These are phyloP conservation scores for Anableps anableps DNA, from an alignment of 2,797 vertebrate species.

Conservation along the genomic window DNA sequence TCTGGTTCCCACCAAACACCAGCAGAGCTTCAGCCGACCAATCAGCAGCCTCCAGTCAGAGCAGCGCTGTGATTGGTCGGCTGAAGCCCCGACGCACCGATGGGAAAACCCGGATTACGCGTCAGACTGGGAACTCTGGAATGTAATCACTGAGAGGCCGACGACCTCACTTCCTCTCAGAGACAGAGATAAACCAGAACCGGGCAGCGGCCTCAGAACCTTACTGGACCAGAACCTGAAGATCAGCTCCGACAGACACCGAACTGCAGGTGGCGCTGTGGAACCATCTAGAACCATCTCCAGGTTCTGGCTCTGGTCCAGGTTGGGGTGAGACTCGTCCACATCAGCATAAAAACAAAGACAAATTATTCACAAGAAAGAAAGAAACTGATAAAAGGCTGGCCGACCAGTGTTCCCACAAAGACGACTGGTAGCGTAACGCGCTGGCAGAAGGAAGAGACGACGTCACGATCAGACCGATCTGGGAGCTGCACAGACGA, in stretches of 20 bases:
- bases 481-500: no score
- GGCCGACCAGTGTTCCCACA: no score
- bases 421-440: no score
- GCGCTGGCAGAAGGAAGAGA: no score
- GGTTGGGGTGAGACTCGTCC: no score
- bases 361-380: no score
- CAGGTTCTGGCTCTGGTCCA: no score
- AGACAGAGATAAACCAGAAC: background rate
- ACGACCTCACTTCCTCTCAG: background rate
- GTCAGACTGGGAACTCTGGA: constrained; percentile 14
- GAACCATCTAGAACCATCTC: no score
- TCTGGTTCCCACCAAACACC: background rate
- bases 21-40: background rate
- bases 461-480: no score
- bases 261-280: no score
- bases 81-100: constrained; percentile 13
- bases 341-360: no score
- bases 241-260: background rate
- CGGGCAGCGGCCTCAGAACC: background rate
- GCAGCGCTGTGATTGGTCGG: constrained; percentile 18
- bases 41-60: background rate
- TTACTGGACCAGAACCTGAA: background rate
- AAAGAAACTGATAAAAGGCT: no score
- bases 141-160: background rate
- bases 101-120: background rate